Evolutionary conservation across 2,888 invertebrate species (phyloP).

Genomic region (Macrosiphum euphorbiae): DNA sequence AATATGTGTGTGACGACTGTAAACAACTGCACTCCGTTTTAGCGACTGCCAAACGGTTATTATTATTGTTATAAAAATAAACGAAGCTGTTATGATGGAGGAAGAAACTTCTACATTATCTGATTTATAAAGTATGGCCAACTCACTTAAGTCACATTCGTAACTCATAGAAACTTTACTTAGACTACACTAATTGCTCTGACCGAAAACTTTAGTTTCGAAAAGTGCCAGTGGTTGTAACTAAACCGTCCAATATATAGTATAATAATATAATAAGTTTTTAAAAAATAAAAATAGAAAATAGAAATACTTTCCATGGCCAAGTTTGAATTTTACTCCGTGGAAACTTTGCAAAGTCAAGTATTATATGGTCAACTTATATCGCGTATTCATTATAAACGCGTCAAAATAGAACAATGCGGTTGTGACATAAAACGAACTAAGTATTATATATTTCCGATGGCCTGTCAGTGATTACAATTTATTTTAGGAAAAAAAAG

Average conservation of each 20-base stretch:
- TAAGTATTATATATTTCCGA: not conserved
- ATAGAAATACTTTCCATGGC: not conserved
- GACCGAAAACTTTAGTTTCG: constrained; percentile 44
- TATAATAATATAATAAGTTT: constrained; percentile 28
- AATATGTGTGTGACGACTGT: not conserved
- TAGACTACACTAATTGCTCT: constrained; percentile 41
- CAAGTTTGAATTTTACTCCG: constrained; percentile 24
- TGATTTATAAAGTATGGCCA: constrained; percentile 34
- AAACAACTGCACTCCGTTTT: not conserved
- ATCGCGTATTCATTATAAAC: not conserved
- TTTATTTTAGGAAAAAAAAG: not conserved
- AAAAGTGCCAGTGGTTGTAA: constrained; percentile 23
- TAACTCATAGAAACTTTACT: constrained; percentile 46
- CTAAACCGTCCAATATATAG: constrained; percentile 17
- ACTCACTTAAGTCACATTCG: constrained; percentile 34
- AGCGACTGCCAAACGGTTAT: not conserved
- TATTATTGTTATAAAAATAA: constrained; percentile 19
- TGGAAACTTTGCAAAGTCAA: constrained; percentile 26
- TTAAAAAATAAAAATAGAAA: constrained; percentile 26
- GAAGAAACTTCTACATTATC: constrained; percentile 34
- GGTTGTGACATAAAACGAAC: not conserved
- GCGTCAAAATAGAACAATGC: not conserved
- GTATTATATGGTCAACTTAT: not conserved
- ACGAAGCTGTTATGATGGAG: not conserved
- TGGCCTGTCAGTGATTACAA: not conserved